Base-by-base conservation (phyloP, 2,113 vertebrate species). In the Hepsetus odoe region DNA sequence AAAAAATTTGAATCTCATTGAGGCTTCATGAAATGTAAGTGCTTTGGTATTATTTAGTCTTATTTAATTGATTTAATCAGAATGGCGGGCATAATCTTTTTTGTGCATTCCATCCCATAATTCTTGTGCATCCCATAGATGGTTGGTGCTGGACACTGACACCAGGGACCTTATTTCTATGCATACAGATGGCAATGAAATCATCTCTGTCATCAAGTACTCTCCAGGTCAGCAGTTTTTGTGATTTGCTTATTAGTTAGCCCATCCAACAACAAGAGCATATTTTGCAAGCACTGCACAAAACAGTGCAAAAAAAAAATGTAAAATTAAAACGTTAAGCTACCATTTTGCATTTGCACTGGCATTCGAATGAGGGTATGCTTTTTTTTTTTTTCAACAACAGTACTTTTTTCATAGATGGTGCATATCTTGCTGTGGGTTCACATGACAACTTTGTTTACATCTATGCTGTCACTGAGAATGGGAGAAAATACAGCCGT, bases 401-500 rank as follows among this genome's bases (percentile, higher is more conserved):
- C n/a, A 30, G 24, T 44, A 1, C 79, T 78, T 14, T 56, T 84
- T 38, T 59, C 44, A 56, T 49, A 95, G 92, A 94, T 62, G 92
- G 94, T 4, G 91, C 90, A 67, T 92, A 92, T 84, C 87, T 95
- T 84, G 94, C 94, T 0, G 88, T 95, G 2, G 91, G 89, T 12
- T 97, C 96, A 78, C 94, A 97, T 56, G 96, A 97, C 87, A 97
- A 97, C 92, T 94, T 96, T 89, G 92, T 96, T 89, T 97, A 97
- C 92, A 91, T 97, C 87, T 96, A 97, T 61, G 89, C 90, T 8
- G 94, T 94, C 73, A 91, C 89, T 0, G 94, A 95, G 65, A 90
- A 86, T 0, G 95, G 94, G 56, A 87, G 89, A n/a, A 94, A 94
- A 79, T 94, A 94, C 84, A 91, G 86, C 74, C 92, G 94, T 0